Evolutionary conservation across 2,888 invertebrate genomes (phyloP).

Genomic region (Cephonodes hylas): DNA sequence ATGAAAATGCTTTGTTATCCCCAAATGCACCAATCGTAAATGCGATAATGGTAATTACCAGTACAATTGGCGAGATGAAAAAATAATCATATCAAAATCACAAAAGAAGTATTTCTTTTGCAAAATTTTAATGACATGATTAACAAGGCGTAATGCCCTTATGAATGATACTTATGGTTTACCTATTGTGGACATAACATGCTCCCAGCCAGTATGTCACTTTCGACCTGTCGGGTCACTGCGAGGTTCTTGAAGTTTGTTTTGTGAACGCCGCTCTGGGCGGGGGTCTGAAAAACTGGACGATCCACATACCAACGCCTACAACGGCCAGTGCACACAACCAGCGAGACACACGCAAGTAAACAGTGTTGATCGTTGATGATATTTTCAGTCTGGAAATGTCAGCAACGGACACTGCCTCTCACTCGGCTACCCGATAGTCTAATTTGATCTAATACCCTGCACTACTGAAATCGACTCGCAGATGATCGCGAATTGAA

Average conservation of each 20-base stretch:
- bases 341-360: slow-evolving; percentile 58
- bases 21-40: neutral
- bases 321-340: slow-evolving; percentile 74
- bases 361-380: slow-evolving; percentile 74
- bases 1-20: neutral
- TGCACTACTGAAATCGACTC: slow-evolving; percentile 62
- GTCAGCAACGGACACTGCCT: slow-evolving; percentile 78
- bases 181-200: slow-evolving; percentile 76
- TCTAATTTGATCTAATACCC: slow-evolving; percentile 53
- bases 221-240: slow-evolving; percentile 72
- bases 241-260: slow-evolving; percentile 67
- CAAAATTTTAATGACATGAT: slow-evolving; percentile 42
- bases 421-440: slow-evolving; percentile 58
- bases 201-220: slow-evolving; percentile 74
- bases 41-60: neutral
- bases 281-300: slow-evolving; percentile 81
- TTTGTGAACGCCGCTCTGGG: slow-evolving; percentile 76
- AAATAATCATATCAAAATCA: slow-evolving; percentile 62
- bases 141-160: slow-evolving; percentile 67
- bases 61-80: slow-evolving; percentile 39
- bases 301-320: slow-evolving; percentile 81
- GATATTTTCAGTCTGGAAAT: slow-evolving; percentile 72
- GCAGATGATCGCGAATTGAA: slow-evolving; percentile 41
- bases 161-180: slow-evolving; percentile 81
- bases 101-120: slow-evolving; percentile 32